Evolutionary conservation across 2,888 invertebrate species (phyloP).

Genomic region (Coremacera marginata): DNA sequence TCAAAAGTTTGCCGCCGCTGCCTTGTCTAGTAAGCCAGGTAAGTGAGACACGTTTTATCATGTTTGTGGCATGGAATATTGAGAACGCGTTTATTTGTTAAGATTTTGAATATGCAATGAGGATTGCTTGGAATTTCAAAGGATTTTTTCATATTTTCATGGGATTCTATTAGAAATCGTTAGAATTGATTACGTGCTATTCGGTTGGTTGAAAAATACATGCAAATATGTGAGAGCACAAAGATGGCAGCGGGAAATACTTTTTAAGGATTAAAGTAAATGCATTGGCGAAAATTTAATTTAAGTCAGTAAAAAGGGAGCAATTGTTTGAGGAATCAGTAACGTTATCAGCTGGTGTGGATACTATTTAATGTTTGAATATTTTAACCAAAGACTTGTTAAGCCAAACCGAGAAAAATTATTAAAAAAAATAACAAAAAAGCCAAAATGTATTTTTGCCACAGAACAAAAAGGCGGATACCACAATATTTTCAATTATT

Average conservation of each 20-base stretch:
- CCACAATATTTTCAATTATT: background rate
- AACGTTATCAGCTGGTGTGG: no score
- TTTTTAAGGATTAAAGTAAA: no score
- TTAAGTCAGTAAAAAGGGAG: no score
- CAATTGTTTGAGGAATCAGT: no score
- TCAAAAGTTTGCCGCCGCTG: background rate
- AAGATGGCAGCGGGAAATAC: no score
- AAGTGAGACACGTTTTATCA: constrained; percentile 8
- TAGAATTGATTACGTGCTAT: constrained; percentile 33
- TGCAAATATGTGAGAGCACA: background rate
- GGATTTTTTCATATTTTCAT: background rate
- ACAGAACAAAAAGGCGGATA: no score
- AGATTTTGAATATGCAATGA: constrained; percentile 35
- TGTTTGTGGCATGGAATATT: constrained; percentile 17
- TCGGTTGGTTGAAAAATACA: background rate
- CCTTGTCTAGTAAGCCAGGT: background rate
- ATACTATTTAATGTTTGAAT: no score
- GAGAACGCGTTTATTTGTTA: constrained; percentile 35
- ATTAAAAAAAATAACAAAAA: no score
- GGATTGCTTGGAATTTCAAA: background rate
- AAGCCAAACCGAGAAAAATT: no score
- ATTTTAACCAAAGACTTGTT: no score
- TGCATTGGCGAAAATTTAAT: no score
- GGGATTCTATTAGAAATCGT: constrained; percentile 16
- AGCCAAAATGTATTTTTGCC: no score